phyloP scores from a whole-genome alignment of 2,888 invertebrate genomes.

The Rhagonycha fulva region DNA sequence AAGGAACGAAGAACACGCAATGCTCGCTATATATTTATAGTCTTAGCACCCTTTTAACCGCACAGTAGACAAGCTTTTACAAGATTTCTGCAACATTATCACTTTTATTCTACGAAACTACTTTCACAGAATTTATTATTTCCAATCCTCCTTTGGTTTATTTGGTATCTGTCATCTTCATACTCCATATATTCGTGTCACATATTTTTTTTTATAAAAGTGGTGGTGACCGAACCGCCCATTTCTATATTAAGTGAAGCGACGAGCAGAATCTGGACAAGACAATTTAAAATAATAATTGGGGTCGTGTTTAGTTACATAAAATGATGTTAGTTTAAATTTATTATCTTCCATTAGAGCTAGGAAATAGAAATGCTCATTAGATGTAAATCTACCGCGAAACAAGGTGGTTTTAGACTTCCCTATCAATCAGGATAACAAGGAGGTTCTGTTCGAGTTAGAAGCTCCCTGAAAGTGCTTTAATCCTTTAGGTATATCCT shows the following conservation, averaged over 20 bases:
- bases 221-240: slow-evolving; percentile 4
- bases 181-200: slow-evolving; percentile 10
- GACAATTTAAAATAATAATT: slow-evolving; percentile 1
- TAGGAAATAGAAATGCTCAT: slow-evolving; percentile 20
- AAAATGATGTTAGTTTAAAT: neutral
- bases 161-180: slow-evolving; percentile 7
- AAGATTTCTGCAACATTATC: slow-evolving; percentile 41
- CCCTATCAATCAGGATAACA: slow-evolving; percentile 26
- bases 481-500: slow-evolving; percentile 25
- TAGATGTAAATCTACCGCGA: slow-evolving; percentile 19
- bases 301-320: neutral
- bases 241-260: slow-evolving; percentile 11
- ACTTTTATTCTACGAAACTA: slow-evolving; percentile 41
- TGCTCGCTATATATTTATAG: slow-evolving; percentile 27
- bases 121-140: slow-evolving; percentile 36
- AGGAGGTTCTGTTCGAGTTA: slow-evolving; percentile 20
- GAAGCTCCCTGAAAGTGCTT: slow-evolving; percentile 18
- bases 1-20: slow-evolving; percentile 22
- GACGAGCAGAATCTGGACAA: neutral
- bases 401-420: slow-evolving; percentile 24
- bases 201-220: slow-evolving; percentile 7
- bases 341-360: neutral
- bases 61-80: slow-evolving; percentile 33
- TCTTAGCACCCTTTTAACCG: slow-evolving; percentile 35
- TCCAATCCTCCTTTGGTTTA: slow-evolving; percentile 20